Conservation (phyloP, 2,113 vertebrate genomes). For the Seriola rivoliana region DNA sequence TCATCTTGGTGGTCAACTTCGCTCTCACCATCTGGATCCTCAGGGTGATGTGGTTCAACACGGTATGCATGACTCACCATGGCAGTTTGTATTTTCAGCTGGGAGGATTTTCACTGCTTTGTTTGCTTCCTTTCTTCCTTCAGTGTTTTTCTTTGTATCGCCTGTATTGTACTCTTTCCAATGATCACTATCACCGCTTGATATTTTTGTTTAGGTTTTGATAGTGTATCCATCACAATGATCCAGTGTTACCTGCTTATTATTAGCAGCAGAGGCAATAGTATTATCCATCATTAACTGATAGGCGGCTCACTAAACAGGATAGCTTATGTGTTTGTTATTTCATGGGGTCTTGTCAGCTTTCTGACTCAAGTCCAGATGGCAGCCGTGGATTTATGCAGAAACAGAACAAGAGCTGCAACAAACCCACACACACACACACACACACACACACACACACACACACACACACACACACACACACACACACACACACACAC, state of each 20-base stretch:
- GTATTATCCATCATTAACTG: slow-evolving; percentile 23
- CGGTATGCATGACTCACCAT: slow-evolving; percentile 83
- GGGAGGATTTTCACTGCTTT: background rate
- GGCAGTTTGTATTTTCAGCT: slow-evolving; percentile 6
- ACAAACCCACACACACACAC: slow-evolving; percentile 1
- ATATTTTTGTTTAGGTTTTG: background rate
- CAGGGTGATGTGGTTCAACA: slow-evolving; percentile 98
- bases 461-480: background rate
- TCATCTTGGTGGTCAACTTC: slow-evolving; percentile 94
- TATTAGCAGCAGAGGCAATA: background rate
- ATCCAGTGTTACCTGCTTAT: slow-evolving; percentile 1
- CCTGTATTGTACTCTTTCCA: background rate
- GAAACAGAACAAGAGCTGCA: slow-evolving; percentile 18
- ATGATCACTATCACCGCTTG: background rate
- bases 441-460: background rate
- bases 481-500: background rate
- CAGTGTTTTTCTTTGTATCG: background rate
- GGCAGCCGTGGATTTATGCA: slow-evolving; percentile 63
- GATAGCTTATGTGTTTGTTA: slow-evolving; percentile 28
- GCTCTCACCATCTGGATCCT: slow-evolving; percentile 97
- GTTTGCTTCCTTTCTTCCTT: background rate
- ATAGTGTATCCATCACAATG: background rate
- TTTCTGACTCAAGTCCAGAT: slow-evolving; percentile 62
- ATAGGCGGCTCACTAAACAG: slow-evolving; percentile 35
- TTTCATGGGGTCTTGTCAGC: slow-evolving; percentile 48